Percentiles rank a stretch among this genome's conserved stretches.
These are phyloP conservation scores for Phalacrocorax aristotelis DNA, from an alignment of 2,113 vertebrate genomes.

Conservation along the genomic window DNA sequence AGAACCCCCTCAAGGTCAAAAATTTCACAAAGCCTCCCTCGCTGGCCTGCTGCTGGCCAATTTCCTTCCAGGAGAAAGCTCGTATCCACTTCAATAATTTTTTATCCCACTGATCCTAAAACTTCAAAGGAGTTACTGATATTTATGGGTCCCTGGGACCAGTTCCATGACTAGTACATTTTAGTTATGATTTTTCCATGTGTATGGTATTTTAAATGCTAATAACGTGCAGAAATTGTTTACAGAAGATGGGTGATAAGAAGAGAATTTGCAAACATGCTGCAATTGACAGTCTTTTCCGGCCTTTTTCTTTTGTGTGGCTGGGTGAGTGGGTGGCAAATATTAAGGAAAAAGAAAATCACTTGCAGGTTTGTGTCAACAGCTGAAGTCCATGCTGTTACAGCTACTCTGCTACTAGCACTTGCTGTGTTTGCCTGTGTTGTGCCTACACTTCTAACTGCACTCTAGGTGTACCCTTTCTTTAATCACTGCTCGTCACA, in stretches of 20 bases:
- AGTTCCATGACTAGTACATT: neutral
- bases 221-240: neutral
- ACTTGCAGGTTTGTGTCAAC: neutral
- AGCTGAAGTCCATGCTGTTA: neutral
- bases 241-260: neutral
- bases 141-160: neutral
- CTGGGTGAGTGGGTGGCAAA: neutral
- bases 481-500: neutral
- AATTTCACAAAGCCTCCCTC: slow-evolving; percentile 12
- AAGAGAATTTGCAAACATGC: slow-evolving; percentile 18
- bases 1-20: slow-evolving; percentile 19
- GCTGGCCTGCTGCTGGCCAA: neutral
- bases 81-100: neutral
- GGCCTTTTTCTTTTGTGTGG: neutral
- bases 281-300: neutral
- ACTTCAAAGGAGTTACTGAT: slow-evolving; percentile 13
- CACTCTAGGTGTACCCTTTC: neutral
- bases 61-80: slow-evolving; percentile 23
- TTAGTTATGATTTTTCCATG: slow-evolving; percentile 1
- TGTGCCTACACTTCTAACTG: neutral
- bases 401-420: neutral
- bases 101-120: slow-evolving; percentile 14
- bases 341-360: neutral
- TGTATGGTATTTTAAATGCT: neutral
- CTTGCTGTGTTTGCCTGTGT: neutral